These are phyloP conservation scores for Homalodisca vitripennis DNA, from an alignment of 1,140 invertebrate genomes.

Conservation along the genomic window DNA sequence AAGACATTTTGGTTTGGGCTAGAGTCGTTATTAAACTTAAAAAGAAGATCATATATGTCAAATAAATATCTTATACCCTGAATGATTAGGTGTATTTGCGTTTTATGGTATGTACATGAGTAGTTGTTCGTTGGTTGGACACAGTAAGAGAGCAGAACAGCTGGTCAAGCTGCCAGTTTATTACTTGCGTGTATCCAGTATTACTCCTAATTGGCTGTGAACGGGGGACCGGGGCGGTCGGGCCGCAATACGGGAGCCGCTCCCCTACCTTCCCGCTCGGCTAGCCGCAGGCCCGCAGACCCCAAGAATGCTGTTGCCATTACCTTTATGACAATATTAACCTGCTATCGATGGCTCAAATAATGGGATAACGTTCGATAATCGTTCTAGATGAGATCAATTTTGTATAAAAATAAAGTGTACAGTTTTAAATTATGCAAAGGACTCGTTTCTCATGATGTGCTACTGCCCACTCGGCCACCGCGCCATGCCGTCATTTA, in stretches of 20 bases:
- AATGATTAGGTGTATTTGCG: too few relatives aligned
- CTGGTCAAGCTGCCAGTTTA: too few relatives aligned
- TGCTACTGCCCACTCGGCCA: not conserved
- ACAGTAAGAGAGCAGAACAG: too few relatives aligned
- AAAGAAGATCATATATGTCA: too few relatives aligned
- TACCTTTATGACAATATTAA: constrained; percentile 26
- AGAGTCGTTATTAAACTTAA: too few relatives aligned
- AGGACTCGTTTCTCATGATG: constrained; percentile 15
- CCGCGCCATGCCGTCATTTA: not conserved
- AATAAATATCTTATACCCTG: too few relatives aligned
- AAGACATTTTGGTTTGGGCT: too few relatives aligned
- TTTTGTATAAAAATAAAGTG: constrained; percentile 26
- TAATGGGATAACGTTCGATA: constrained; percentile 16
- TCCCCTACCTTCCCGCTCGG: not conserved
- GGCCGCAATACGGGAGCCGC: constrained; percentile 16
- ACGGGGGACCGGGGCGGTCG: too few relatives aligned
- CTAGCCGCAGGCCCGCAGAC: not conserved
- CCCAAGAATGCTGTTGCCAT: constrained; percentile 22
- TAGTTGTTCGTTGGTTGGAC: too few relatives aligned
- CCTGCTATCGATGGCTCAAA: constrained; percentile 19
- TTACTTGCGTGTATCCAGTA: too few relatives aligned
- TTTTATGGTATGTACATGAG: too few relatives aligned
- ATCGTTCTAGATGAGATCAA: constrained; percentile 24
- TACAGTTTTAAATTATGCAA: constrained; percentile 24
- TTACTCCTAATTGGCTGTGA: too few relatives aligned